Base-by-base conservation (phyloP, 2,797 vertebrate genomes). In the Aplochiton taeniatus region DNA sequence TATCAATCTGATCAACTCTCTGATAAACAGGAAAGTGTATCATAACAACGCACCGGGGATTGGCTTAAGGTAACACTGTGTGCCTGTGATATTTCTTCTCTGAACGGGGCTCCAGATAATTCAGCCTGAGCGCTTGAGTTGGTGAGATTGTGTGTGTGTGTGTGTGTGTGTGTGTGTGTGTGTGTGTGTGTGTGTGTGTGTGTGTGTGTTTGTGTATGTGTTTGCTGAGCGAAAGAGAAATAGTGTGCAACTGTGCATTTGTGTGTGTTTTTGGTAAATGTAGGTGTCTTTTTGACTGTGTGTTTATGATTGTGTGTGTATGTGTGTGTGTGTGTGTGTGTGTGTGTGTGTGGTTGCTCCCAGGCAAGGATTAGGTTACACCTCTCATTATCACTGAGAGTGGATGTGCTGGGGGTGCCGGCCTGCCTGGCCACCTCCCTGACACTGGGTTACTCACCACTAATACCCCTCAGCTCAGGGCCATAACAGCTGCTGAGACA, bases 1-100 rank as follows among this genome's bases (percentile, higher is more conserved):
- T 82, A 81, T 85, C 82, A 72, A 17, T 77, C 65, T 63, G 87
- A 85, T 84, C 69, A 64, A 61, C 73, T 49, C 46, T 31, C 57
- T 67, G 87, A 87, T 88, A 83, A 86, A 79, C 62, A 80, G 81
- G 72, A 77, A 73, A 84, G 80, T 80, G 61, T 76, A 73, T 58
- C 66, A 77, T 43, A 58, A 74, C 63, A 61, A 61, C 58, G 63
- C 8, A 47, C 53, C 62, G 53, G 42, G 43, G 57, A 19, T n/a
- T 17, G 18, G 59, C 59, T 48, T 12, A 18, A 18, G 45, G 73
- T 73, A 80, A 78, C 75, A 66, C 69, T 73, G 65, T 61, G 60
- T 45, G 59, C 61, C 61, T 82, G 77, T 62, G 65, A 85, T 88
- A 6, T 86, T 85, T 69, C 76, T 72, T 57, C 63, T 8, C 13